phyloP scores from a whole-genome alignment of 2,797 vertebrate species.

The Sebastes miniatus region DNA sequence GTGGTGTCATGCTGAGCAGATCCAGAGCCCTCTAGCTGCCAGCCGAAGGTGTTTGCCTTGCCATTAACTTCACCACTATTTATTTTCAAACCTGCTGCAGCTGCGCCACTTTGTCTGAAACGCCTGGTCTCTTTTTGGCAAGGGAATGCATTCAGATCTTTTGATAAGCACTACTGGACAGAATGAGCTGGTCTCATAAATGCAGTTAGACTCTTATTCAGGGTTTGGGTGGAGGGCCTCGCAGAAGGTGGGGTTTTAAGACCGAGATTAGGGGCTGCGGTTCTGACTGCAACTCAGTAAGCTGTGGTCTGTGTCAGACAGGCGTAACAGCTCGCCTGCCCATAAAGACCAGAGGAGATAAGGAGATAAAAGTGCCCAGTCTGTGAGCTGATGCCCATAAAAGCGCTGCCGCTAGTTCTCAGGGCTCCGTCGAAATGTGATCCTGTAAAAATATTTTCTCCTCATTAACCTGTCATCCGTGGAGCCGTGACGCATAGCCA shows the following conservation, averaged over 20 bases:
- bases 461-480: constrained; percentile 86
- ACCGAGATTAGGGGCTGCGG: constrained; percentile 47
- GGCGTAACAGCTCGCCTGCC: constrained; percentile 48
- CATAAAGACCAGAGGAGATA: constrained; percentile 74
- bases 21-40: constrained; percentile 75
- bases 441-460: constrained; percentile 89
- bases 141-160: constrained; percentile 40
- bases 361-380: constrained; percentile 76
- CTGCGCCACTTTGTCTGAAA: constrained; percentile 65
- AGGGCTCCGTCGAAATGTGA: constrained; percentile 75
- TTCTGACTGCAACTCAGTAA: constrained; percentile 43
- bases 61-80: constrained; percentile 76
- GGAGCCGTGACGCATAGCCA: constrained; percentile 72
- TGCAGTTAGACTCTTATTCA: constrained; percentile 16
- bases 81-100: constrained; percentile 76
- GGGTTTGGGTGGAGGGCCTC: constrained; percentile 31
- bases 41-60: constrained; percentile 76
- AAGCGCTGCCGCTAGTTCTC: constrained; percentile 74
- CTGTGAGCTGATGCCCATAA: constrained; percentile 77
- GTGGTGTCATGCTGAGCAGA: constrained; percentile 76
- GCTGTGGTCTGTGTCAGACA: constrained; percentile 64
- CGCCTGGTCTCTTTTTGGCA: constrained; percentile 38
- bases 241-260: constrained; percentile 53
- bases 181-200: constrained; percentile 40
- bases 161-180: constrained; percentile 48